Percentiles rank a stretch among this genome's conserved stretches.
Conservation (phyloP, 2,113 vertebrate species). For the Notothenia rossii region DNA sequence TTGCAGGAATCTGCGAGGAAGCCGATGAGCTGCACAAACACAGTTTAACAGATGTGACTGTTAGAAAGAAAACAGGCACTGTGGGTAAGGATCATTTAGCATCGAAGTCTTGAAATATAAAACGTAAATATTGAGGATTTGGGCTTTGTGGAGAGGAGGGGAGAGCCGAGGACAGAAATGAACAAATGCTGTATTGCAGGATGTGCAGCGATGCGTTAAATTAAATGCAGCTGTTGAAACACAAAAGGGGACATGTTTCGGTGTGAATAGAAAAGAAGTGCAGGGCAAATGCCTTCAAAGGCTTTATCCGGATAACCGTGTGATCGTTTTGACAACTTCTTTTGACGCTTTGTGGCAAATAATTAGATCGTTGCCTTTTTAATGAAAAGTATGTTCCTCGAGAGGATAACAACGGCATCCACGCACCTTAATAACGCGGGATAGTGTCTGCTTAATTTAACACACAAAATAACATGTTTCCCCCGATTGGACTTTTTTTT, state of each 20-base stretch:
- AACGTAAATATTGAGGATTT: conserved; percentile 85
- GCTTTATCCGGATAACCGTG: conserved; percentile 45
- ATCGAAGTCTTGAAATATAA: conserved; percentile 81
- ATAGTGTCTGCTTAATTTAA: neutral
- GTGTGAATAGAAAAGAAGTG: conserved; percentile 62
- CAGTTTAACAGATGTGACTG: conserved; percentile 80
- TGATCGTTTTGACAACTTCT: conserved; percentile 58
- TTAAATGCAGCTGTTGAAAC: conserved; percentile 87
- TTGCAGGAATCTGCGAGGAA: conserved; percentile 71
- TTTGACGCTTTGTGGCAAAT: conserved; percentile 33
- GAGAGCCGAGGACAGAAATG: conserved; percentile 66
- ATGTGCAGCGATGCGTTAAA: conserved; percentile 89
- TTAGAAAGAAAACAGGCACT: conserved; percentile 72
- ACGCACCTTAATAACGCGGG: neutral
- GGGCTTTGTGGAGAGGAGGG: conserved; percentile 55
- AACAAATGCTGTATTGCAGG: conserved; percentile 86
- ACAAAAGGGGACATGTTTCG: conserved; percentile 63
- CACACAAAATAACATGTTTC: neutral
- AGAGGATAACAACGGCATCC: neutral
- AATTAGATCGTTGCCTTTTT: conserved; percentile 27
- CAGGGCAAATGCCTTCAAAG: conserved; percentile 40
- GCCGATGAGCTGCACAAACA: conserved; percentile 76
- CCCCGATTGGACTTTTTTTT: neutral
- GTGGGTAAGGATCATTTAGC: conserved; percentile 85
- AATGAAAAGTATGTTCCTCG: conserved; percentile 11